Evolutionary conservation across 2,888 invertebrate genomes (phyloP).

Genomic region (Caprella mutica): DNA sequence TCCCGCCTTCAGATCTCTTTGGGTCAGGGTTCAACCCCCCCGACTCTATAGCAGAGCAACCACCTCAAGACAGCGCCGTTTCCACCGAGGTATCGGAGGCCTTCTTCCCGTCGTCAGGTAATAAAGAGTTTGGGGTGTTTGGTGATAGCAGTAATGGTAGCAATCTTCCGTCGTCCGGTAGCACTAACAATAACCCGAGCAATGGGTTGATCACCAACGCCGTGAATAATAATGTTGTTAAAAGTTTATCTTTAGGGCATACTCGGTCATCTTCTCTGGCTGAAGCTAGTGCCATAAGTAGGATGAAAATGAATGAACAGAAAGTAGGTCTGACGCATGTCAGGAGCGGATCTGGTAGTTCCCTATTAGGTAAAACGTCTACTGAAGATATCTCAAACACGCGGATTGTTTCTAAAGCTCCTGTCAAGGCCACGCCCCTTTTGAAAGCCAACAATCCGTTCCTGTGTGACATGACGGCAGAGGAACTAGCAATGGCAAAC

Average conservation of each 20-base stretch:
- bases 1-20: slow-evolving; percentile 29
- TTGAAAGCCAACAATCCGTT: slow-evolving; percentile 7
- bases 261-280: no score
- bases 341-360: neutral
- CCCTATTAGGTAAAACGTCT: no score
- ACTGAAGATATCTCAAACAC: no score
- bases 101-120: slow-evolving; percentile 52
- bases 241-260: no score
- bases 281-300: no score
- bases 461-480: slow-evolving; percentile 2
- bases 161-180: neutral
- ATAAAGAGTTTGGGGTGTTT: slow-evolving; percentile 15
- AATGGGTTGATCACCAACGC: no score
- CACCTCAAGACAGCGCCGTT: slow-evolving; percentile 21
- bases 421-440: neutral
- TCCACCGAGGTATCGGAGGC: slow-evolving; percentile 41
- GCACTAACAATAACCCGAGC: neutral
- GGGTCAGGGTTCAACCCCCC: slow-evolving; percentile 14
- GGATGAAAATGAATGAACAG: no score
- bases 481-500: slow-evolving; percentile 8
- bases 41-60: slow-evolving; percentile 32
- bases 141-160: neutral
- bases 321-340: no score
- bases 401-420: no score
- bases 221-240: no score